Base-by-base conservation (phyloP, 2,113 vertebrate genomes). In the Thalassarche chlororhynchos region DNA sequence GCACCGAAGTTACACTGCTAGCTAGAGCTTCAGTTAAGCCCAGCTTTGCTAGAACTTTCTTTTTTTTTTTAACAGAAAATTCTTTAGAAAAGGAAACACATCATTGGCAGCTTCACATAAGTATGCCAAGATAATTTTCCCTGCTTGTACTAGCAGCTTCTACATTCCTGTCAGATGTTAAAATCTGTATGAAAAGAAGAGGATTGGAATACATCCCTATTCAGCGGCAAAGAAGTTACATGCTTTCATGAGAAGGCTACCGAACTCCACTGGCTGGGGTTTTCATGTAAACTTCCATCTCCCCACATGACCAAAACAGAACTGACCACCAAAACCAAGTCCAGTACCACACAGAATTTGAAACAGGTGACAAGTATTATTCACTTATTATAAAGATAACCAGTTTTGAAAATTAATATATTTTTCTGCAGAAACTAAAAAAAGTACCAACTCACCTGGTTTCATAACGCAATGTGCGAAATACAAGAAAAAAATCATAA, bases 71-170 rank as follows among this genome's bases (percentile, higher is more conserved):
- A 60, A 17, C 24, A 85, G 15, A 84, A 24, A 55, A 13, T 24
- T 60, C 23, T 54, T 42, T 17, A 57, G 15, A 18, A 34, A 44
- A 78, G 57, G n/a, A 74, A 91, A 62, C 12, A 3, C 17, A 26
- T 29, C 5, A 0, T 6, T 38, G 42, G 69, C 64, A 81, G 42
- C 21, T 49, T 57, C n/a, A 20, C 13, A 0, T 5, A 14, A 62
- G 36, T 4, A 8, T 3, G 4, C 29, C 32, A 55, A 60, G 47
- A 25, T 14, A 23, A 68, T n/a, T 62, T 14, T 46, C 61, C 84
- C 38, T 68, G 52, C 57, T 71, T 82, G 51, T 36, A 17, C 72
- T 12, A 66, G 84, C 81, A 54, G 69, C 74, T 52, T 72, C 82
- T 34, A 13, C 19, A 3, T 68, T 65, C 75, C 83, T 34, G 38